Percentiles rank a stretch among this genome's conserved stretches.
Conservation (phyloP, 2,113 vertebrate species). For the Vireo altiloquus region DNA sequence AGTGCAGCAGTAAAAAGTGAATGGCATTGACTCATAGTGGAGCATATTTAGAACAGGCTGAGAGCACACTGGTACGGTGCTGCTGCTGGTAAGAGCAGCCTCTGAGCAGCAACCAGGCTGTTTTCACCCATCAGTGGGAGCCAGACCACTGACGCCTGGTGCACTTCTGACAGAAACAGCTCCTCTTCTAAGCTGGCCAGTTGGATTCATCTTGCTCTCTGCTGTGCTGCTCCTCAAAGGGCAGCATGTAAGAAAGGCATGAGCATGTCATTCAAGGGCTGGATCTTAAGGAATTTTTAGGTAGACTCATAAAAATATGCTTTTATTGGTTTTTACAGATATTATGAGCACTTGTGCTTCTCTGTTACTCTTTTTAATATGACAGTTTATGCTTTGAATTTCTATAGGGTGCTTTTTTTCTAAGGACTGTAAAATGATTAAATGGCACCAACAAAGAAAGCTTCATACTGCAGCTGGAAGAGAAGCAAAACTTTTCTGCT, state of each 20-base stretch:
- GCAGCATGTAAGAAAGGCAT: neutral
- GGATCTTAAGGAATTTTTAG: neutral
- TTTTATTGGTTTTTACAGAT: neutral
- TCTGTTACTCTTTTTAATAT: neutral
- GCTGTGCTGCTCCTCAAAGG: neutral
- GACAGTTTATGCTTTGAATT: neutral
- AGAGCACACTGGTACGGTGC: neutral
- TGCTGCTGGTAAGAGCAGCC: neutral
- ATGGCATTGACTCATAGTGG: neutral
- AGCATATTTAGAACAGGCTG: neutral
- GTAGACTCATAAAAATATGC: neutral
- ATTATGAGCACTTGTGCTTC: neutral
- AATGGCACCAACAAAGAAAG: neutral
- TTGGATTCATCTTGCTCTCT: neutral
- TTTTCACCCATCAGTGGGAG: neutral
- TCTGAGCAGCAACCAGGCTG: neutral
- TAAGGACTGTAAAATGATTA: neutral
- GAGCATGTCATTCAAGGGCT: neutral
- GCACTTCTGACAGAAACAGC: neutral
- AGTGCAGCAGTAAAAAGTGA: neutral
- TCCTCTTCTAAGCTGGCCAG: neutral
- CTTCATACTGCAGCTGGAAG: neutral
- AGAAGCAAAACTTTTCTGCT: conserved; percentile 1
- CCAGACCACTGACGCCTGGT: neutral
- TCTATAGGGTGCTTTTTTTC: neutral